A percentile compares a stretch with the other conserved stretches of the same genome.
These are phyloP conservation scores for Amphiprion clarkii DNA, from an alignment of 2,797 vertebrate species.

Conservation along the genomic window DNA sequence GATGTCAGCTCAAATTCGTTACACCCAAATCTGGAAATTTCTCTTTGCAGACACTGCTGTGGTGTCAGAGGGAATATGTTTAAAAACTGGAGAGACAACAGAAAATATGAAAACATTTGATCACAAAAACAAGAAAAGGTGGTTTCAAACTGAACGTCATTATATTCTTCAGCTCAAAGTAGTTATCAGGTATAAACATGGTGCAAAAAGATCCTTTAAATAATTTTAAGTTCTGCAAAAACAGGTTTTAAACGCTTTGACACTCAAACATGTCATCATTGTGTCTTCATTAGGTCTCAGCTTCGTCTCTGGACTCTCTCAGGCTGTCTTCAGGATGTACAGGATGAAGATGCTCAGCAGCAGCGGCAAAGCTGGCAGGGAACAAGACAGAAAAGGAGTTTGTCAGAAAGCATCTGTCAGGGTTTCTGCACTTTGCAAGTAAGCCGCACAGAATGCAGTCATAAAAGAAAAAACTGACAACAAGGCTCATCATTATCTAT, in stretches of 20 bases:
- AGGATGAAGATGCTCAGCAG: conserved; percentile 48
- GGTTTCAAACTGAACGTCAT: neutral
- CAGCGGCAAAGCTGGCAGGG: conserved; percentile 49
- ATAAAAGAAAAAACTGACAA: no score
- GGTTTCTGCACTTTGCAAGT: no score
- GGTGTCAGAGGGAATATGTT: no score
- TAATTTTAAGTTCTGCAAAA: neutral
- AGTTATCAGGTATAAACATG: conserved; percentile 9
- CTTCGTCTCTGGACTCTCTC: conserved; percentile 1
- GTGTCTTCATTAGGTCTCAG: neutral
- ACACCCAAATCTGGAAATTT: neutral
- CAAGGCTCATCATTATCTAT: no score
- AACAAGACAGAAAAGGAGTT: neutral
- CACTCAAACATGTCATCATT: conserved; percentile 40
- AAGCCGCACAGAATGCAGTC: no score
- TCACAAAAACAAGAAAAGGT: neutral
- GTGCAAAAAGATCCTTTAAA: conserved; percentile 31
- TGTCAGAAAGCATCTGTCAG: neutral
- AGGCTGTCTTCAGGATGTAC: conserved; percentile 22
- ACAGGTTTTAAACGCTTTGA: conserved; percentile 12
- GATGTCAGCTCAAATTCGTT: neutral
- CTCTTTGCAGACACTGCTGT: neutral
- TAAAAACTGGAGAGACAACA: neutral
- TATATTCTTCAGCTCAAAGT: neutral
- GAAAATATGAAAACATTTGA: neutral